Percentiles rank a stretch among this genome's conserved stretches.
These are phyloP conservation scores for Pollenia amentaria DNA, from an alignment of 2,888 invertebrate species.

Conservation along the genomic window DNA sequence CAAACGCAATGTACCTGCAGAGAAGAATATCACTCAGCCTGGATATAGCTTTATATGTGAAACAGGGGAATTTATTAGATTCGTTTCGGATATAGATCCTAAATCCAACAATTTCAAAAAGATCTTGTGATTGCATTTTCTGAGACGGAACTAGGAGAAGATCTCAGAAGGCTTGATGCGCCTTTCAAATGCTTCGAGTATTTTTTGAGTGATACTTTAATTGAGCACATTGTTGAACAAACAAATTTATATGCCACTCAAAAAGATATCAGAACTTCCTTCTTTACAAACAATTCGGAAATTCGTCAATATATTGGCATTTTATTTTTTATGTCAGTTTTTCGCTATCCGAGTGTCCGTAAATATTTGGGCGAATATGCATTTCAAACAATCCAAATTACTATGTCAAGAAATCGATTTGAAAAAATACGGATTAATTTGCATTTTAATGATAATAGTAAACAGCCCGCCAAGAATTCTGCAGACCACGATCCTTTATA, in stretches of 20 bases:
- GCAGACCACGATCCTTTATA: conserved; percentile 19
- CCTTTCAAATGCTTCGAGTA: conserved; percentile 24
- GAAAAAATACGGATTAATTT: conserved; percentile 66
- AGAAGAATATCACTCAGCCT: not conserved
- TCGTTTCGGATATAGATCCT: conserved; percentile 59
- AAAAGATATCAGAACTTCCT: too few relatives aligned
- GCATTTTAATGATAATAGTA: too few relatives aligned
- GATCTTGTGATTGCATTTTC: conserved; percentile 55
- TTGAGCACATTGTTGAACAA: conserved; percentile 60
- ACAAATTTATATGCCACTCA: too few relatives aligned
- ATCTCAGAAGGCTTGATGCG: conserved; percentile 14
- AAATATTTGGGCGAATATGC: conserved; percentile 71
- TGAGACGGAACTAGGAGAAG: too few relatives aligned
- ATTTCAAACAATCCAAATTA: conserved; percentile 64
- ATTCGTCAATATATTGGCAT: too few relatives aligned
- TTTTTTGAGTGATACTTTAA: conserved; percentile 50
- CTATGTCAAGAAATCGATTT: conserved; percentile 72
- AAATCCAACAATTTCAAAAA: too few relatives aligned
- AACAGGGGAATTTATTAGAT: conserved; percentile 51
- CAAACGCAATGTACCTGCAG: conserved; percentile 36
- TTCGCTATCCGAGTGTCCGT: conserved; percentile 64
- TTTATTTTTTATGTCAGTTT: conserved; percentile 65
- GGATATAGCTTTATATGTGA: too few relatives aligned
- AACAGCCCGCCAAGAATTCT: too few relatives aligned
- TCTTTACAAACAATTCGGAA: too few relatives aligned